Evolutionary conservation across 2,113 vertebrate species (phyloP), one percentile per base, ranked within the genome.

Genomic region (Speoplatyrhinus poulsoni): DNA sequence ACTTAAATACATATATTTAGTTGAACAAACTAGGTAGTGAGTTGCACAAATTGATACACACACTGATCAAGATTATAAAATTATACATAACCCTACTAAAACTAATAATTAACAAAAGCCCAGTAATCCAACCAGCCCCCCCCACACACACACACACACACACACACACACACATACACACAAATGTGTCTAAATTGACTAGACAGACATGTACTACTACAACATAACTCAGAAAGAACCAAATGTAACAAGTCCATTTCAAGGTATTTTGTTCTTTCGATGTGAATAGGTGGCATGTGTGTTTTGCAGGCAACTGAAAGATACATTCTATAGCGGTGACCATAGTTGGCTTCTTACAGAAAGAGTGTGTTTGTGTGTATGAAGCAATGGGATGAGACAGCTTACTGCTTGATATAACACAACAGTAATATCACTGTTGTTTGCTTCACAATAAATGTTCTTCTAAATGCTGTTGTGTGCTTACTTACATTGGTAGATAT

Each of bases 361-460:
- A 26, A 19, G 8, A 11, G 15, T 61, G 67, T 54, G 26, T 36
- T 41, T 64, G 68, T 62, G 56, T 33, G 64, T 66, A 52, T 57
- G 56, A 36, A 36, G 47, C 62, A 54, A 65, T 0, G 32, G 55
- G 50, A n/a, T 50, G 9, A 17, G 10, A 32, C 59, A 72, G 55
- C 33, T 50, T 49, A 50, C 26, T 62, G 62, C 60, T 80, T 82
- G 71, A 85, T 80, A 74, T 68, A 80, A 77, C 52, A 69, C 59
- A 52, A 54, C 57, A 6, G 76, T 85, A 73, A 82, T 67, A 72
- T 58, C n/a, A n/a, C 77, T 74, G 59, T 70, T 81, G 65, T 83
- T 84, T 66, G 61, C 6, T 41, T 63, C n/a, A n/a, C n/a, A n/a
- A n/a, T 15, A 62, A 59, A 46, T 36, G n/a, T 46, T 64, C 70